These are phyloP conservation scores for Eudasyphora cyanicolor DNA, from an alignment of 2,888 invertebrate species.

Conservation along the genomic window DNA sequence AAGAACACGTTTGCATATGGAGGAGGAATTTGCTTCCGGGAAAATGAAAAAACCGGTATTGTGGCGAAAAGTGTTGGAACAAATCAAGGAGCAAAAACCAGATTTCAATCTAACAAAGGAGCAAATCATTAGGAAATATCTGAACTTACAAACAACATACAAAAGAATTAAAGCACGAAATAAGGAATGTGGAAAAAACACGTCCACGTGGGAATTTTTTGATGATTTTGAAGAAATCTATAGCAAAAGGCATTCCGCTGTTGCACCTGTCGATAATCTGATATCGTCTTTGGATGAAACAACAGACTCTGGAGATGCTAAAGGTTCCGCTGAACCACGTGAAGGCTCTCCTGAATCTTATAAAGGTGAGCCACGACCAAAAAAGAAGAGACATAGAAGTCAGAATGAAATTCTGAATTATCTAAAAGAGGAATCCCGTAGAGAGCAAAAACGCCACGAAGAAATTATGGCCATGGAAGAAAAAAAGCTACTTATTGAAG, in stretches of 20 bases:
- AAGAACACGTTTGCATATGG: background rate
- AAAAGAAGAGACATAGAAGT: background rate
- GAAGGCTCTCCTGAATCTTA: background rate
- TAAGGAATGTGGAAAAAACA: slow-evolving; percentile 43
- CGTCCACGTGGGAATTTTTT: slow-evolving; percentile 42
- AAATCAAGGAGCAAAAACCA: slow-evolving; percentile 25
- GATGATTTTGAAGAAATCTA: slow-evolving; percentile 48
- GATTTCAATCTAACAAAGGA: slow-evolving; percentile 15
- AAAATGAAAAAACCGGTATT: slow-evolving; percentile 46
- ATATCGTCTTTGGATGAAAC: slow-evolving; percentile 30
- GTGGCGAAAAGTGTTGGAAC: slow-evolving; percentile 47
- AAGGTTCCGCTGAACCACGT: background rate
- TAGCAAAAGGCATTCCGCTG: slow-evolving; percentile 47
- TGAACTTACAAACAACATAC: slow-evolving; percentile 48
- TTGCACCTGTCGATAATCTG: slow-evolving; percentile 34
- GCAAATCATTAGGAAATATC: slow-evolving; percentile 37
- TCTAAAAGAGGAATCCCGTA: background rate
- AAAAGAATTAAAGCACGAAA: slow-evolving; percentile 50
- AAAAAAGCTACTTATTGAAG: slow-evolving; percentile 15
- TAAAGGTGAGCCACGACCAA: background rate
- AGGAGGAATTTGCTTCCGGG: slow-evolving; percentile 11
- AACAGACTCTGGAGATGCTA: background rate
- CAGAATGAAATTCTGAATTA: background rate
- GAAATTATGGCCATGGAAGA: slow-evolving; percentile 35
- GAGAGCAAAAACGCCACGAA: slow-evolving; percentile 29